Evolutionary conservation across 2,888 invertebrate genomes (phyloP), one percentile per base, ranked within the genome.

Genomic region (Stenodera caucasica): DNA sequence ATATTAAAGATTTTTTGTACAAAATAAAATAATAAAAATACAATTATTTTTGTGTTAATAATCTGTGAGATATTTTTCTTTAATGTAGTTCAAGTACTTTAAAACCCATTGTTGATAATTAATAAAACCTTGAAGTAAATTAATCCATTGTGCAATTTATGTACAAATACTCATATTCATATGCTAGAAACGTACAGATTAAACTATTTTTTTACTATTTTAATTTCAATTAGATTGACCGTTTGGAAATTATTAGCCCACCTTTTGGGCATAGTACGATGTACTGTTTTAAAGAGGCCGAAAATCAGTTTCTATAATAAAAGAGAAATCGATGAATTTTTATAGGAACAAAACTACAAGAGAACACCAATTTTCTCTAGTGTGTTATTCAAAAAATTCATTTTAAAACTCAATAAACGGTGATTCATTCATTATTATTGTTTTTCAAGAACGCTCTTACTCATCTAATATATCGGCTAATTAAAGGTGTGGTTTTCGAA

Each of bases 41-140:
- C 40, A 54, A 54, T 33, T 29, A 21, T 59, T 61, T 63, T 26
- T 26, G 4, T 59, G 59, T 63, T 63, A 55, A 63, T 55, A 53
- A 52, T 57, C 62, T 57, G 57, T 60, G 61, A 33, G 45, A 52
- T 45, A 54, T 61, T 65, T 65, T 58, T 57, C 57, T 56, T 55
- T 33, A 53, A 69, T 61, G 64, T 70, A 70, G 71, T 67, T 70
- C 72, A 72, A 72, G 72, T 70, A 70, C 45, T 45, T 21, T 26
- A 26, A 26, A 67, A 56, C 49, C 55, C 58, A 66, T 67, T 69
- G 67, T 67, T 57, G 61, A 45, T 60, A 62, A 53, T 60, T 64
- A 63, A 49, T 21, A 40, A 12, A 55, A 63, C 71, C 71, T 71
- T 70, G 69, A 58, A 26, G 58, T 67, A 69, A 69, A 57, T 68